Percentiles rank a stretch among this genome's conserved stretches.
Evolutionary conservation across 2,888 invertebrate species (phyloP).

Genomic region (Apamea crenata): DNA sequence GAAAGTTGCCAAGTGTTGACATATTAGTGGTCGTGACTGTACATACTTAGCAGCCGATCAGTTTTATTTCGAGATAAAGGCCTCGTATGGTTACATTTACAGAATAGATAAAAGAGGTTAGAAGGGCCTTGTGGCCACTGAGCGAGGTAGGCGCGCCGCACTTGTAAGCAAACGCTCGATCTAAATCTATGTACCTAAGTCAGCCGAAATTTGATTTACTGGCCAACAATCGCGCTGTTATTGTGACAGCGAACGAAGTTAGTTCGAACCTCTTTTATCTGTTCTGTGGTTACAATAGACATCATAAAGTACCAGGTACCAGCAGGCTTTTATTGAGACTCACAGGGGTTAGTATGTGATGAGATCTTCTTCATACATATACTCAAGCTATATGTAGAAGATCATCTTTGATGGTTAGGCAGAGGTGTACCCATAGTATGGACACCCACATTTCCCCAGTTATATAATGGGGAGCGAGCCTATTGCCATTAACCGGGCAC

Average conservation of each 20-base stretch:
- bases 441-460: background rate
- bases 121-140: slow-evolving; percentile 3
- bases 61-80: background rate
- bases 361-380: no score
- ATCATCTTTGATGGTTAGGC: background rate
- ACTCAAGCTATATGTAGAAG: background rate
- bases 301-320: background rate
- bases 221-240: background rate
- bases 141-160: background rate
- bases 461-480: background rate
- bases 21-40: no score
- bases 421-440: background rate
- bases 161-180: background rate
- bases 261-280: no score
- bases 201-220: background rate
- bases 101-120: slow-evolving; percentile 2
- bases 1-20: no score
- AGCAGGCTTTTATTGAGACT: background rate
- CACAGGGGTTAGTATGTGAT: background rate
- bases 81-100: background rate
- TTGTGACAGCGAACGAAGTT: background rate
- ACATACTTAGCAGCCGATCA: background rate
- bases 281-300: background rate
- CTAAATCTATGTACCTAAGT: background rate
- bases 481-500: background rate